Evolutionary conservation across 1,140 invertebrate genomes (phyloP).

Genomic region (Listronotus bonariensis): DNA sequence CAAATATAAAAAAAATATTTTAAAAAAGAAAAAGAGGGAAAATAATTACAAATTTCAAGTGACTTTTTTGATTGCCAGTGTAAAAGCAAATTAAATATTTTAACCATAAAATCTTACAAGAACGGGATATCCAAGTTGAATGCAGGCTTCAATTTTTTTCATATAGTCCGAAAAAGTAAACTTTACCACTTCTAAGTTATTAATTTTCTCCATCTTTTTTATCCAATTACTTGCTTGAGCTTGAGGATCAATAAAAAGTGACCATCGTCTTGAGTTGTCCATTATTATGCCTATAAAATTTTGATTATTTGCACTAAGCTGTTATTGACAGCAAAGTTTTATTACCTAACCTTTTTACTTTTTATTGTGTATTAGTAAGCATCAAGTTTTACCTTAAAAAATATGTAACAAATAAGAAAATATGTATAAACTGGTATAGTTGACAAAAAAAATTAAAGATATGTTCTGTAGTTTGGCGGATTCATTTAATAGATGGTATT

Average conservation of each 20-base stretch:
- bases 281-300: slow-evolving; percentile 63
- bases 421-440: no score
- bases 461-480: no score
- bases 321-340: neutral
- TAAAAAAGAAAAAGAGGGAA: no score
- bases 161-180: slow-evolving; percentile 83
- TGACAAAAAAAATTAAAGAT: no score
- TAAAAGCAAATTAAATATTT: no score
- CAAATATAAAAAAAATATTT: no score
- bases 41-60: no score
- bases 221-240: slow-evolving; percentile 93
- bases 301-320: neutral
- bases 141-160: slow-evolving; percentile 78
- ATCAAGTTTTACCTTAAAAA: no score
- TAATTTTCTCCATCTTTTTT: slow-evolving; percentile 85
- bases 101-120: slow-evolving; percentile 61
- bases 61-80: no score
- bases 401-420: no score
- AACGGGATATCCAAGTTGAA: slow-evolving; percentile 83
- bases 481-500: no score
- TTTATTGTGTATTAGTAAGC: no score
- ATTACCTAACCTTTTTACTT: neutral
- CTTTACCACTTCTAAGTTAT: slow-evolving; percentile 79
- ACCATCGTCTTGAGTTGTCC: slow-evolving; percentile 78
- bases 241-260: slow-evolving; percentile 85